phyloP scores from a whole-genome alignment of 1,140 invertebrate genomes.

The Drosophila nigromelanica region DNA sequence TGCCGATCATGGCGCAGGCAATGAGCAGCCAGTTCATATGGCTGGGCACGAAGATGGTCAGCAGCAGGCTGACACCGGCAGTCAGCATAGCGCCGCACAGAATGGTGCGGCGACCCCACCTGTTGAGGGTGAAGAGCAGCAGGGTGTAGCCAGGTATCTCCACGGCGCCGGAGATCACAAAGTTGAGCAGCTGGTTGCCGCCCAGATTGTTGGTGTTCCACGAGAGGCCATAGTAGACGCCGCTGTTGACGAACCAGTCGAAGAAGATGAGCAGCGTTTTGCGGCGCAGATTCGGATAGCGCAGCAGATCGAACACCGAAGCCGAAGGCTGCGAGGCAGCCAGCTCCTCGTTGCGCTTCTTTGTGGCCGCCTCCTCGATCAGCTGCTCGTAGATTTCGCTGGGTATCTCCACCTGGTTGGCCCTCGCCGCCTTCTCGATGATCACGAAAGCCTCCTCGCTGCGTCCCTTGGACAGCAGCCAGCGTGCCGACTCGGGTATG shows the following conservation, averaged over 20 bases:
- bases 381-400: constrained; percentile 86
- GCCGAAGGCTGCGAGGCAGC: constrained; percentile 78
- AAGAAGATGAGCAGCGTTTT: constrained; percentile 91
- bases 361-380: constrained; percentile 84
- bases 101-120: constrained; percentile 89
- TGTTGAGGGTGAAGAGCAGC: constrained; percentile 89
- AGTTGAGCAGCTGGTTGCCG: constrained; percentile 91
- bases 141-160: constrained; percentile 91
- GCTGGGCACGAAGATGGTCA: constrained; percentile 86
- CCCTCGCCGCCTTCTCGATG: constrained; percentile 88
- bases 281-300: constrained; percentile 88
- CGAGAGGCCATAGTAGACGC: constrained; percentile 92
- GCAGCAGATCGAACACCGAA: constrained; percentile 88
- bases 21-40: constrained; percentile 87
- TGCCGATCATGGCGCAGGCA: constrained; percentile 91
- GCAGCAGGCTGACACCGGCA: constrained; percentile 87
- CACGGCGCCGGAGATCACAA: constrained; percentile 90
- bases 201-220: constrained; percentile 91
- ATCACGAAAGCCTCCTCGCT: constrained; percentile 89
- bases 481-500: constrained; percentile 92
- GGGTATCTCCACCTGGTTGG: constrained; percentile 87
- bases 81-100: constrained; percentile 89
- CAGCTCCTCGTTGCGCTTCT: constrained; percentile 59
- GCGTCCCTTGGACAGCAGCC: constrained; percentile 90
- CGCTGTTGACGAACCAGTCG: constrained; percentile 92